These are phyloP conservation scores for Salminus brasiliensis DNA, from an alignment of 2,113 vertebrate species.

Conservation along the genomic window DNA sequence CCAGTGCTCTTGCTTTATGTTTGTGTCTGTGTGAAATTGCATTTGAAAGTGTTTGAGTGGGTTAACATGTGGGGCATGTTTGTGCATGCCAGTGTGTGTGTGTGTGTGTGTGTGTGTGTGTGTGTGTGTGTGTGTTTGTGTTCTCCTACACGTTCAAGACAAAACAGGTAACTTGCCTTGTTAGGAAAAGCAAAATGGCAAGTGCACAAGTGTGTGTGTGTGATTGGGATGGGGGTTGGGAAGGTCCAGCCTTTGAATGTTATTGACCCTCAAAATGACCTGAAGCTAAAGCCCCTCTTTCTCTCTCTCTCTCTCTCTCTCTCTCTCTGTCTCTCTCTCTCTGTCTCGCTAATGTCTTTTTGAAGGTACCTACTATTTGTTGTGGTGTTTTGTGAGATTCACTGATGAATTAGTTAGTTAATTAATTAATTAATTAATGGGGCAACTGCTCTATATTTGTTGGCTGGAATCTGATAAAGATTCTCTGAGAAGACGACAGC, in stretches of 20 bases:
- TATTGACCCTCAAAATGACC: constrained; percentile 73
- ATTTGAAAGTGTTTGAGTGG: background rate
- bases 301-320: constrained; percentile 21
- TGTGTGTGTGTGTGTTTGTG: background rate
- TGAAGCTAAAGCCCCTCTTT: constrained; percentile 50
- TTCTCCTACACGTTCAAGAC: no score
- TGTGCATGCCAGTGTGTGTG: no score
- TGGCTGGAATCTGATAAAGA: no score
- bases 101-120: background rate
- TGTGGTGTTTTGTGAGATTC: no score
- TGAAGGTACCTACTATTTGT: no score
- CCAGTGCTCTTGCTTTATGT: no score
- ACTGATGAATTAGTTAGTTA: no score
- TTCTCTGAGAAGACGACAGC: no score
- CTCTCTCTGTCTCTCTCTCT: constrained; percentile 41
- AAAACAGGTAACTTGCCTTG: background rate
- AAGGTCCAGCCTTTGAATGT: constrained; percentile 64
- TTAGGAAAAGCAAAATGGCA: background rate
- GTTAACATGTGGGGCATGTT: background rate
- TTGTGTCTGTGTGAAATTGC: background rate
- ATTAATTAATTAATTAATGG: no score
- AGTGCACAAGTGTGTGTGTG: background rate
- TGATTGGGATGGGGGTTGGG: constrained; percentile 17
- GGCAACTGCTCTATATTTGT: no score
- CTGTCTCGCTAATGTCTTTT: no score